phyloP scores from a whole-genome alignment of 2,888 invertebrate species.

The Machimus atricapillus region DNA sequence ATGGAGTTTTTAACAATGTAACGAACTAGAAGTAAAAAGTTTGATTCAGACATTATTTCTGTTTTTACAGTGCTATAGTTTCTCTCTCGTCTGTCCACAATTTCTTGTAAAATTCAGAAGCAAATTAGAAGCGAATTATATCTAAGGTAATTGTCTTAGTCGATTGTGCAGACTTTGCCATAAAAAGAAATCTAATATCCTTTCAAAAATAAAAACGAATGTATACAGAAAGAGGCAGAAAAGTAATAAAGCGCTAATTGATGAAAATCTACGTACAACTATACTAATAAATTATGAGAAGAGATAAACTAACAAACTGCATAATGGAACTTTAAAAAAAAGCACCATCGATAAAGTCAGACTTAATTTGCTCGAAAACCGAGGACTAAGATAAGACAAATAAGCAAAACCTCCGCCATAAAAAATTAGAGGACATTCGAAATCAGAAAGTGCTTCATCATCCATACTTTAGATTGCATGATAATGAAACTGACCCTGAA shows the following conservation, averaged over 20 bases:
- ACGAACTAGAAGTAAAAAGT: no score
- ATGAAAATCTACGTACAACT: background rate
- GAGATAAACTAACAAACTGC: background rate
- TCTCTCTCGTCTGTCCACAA: no score
- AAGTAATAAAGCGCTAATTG: background rate
- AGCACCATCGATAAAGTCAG: background rate
- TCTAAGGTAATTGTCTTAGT: background rate
- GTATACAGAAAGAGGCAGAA: background rate
- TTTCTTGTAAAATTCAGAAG: no score
- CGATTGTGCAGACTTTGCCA: no score
- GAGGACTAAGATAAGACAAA: background rate
- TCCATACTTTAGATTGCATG: conserved; percentile 7
- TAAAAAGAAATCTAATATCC: background rate
- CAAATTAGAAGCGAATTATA: background rate
- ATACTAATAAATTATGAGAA: background rate
- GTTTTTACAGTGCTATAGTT: no score
- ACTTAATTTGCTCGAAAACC: background rate
- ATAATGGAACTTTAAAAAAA: background rate
- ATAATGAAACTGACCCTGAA: conserved; percentile 1
- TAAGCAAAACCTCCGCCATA: background rate
- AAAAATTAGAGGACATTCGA: background rate
- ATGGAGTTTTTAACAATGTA: no score
- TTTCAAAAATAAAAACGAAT: background rate
- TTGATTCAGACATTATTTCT: no score
- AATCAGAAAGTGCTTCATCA: background rate